These are phyloP conservation scores for Resseliella maxima DNA, from an alignment of 2,888 invertebrate genomes.

Conservation along the genomic window DNA sequence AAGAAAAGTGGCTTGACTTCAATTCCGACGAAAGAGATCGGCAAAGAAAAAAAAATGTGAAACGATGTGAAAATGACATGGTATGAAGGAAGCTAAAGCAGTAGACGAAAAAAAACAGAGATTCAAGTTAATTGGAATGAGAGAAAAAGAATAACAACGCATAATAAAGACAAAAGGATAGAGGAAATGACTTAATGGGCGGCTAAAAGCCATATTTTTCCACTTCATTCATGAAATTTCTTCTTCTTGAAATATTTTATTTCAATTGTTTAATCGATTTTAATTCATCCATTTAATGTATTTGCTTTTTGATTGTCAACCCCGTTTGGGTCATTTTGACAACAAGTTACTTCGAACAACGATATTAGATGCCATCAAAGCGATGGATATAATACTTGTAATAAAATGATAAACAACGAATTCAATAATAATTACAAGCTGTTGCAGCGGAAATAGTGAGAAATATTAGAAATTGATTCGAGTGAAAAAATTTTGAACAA, in stretches of 20 bases:
- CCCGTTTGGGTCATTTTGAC: not conserved
- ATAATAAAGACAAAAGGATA: not conserved
- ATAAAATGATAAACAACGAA: too few relatives aligned
- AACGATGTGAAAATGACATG: not conserved
- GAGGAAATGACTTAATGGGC: not conserved
- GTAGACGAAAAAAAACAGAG: not conserved
- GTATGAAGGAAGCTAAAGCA: not conserved
- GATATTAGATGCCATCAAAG: too few relatives aligned
- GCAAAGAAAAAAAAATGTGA: too few relatives aligned
- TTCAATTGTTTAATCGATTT: not conserved
- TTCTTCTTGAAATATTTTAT: constrained; percentile 6
- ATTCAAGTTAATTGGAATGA: not conserved
- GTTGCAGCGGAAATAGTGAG: not conserved
- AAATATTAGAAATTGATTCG: not conserved
- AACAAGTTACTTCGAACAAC: constrained; percentile 19
- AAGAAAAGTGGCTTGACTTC: too few relatives aligned
- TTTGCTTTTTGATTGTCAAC: not conserved
- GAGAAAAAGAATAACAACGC: not conserved
- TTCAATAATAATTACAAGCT: too few relatives aligned
- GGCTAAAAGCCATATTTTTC: not conserved
- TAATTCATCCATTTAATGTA: not conserved
- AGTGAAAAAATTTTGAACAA: not conserved
- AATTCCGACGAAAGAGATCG: too few relatives aligned
- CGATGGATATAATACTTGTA: too few relatives aligned
- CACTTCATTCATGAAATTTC: not conserved